Evolutionary conservation across 2,113 vertebrate genomes (phyloP), one percentile per base, ranked within the genome.

Genomic region (Colistium nudipinnis): DNA sequence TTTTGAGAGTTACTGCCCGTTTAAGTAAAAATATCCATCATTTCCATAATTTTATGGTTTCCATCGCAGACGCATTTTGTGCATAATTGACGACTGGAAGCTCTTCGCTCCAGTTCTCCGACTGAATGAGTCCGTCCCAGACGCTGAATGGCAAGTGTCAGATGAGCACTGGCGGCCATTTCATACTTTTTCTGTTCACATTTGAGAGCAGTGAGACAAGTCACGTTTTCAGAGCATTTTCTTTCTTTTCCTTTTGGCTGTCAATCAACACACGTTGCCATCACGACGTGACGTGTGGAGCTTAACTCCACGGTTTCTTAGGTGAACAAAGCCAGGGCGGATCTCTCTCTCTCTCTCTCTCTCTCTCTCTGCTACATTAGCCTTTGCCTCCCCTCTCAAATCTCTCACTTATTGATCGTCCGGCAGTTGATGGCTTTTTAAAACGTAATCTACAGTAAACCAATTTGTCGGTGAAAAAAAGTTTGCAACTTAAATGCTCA

Each of bases 331-430:
- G 62, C 14, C 48, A 62, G 67, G 56, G 20, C 9, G 61, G 41
- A 71, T 63, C 48, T 54, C 70, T n/a, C n/a, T n/a, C n/a, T n/a
- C n/a, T n/a, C n/a, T n/a, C n/a, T n/a, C n/a, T n/a, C n/a, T n/a
- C n/a, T n/a, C n/a, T n/a, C n/a, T n/a, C n/a, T 77, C 49, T 86
- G 72, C 84, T 80, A 70, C 66, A 74, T 83, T 83, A 71, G 61
- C 61, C 75, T 81, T 78, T 76, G 57, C 73, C 54, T 64, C 43
- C 33, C 35, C 52, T 53, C 30, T 39, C 71, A 24, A 4, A 56
- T 69, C 60, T 73, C 39, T 44, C 66, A n/a, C n/a, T n/a, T n/a
- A n/a, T n/a, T n/a, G n/a, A n/a, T n/a, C n/a, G n/a, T n/a, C n/a
- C n/a, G n/a, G n/a, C 25, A 44, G 33, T 2, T 31, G 2, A 51